These are phyloP conservation scores for Anguilla japonica DNA, from an alignment of 2,113 vertebrate genomes.

Conservation along the genomic window DNA sequence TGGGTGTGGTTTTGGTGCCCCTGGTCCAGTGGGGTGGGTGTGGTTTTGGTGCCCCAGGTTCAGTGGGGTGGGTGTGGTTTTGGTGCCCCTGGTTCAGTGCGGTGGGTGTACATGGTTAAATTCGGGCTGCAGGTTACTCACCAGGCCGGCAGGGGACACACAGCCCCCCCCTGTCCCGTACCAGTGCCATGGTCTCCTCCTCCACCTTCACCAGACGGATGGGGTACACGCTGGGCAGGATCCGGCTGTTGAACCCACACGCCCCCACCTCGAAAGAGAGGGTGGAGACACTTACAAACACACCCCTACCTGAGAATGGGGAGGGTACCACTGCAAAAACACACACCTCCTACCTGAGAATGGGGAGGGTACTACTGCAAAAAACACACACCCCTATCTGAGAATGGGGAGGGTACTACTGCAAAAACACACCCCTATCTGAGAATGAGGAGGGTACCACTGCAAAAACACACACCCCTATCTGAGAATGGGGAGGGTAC, in stretches of 20 bases:
- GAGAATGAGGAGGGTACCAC: too few species aligned
- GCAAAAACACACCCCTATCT: too few species aligned
- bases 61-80: not conserved
- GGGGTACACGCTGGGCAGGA: slow-evolving; percentile 80
- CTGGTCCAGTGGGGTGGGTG: too few species aligned
- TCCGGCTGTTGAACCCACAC: slow-evolving; percentile 84
- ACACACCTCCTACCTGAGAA: too few species aligned
- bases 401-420: too few species aligned
- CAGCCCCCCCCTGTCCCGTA: slow-evolving; percentile 74
- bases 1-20: too few species aligned
- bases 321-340: too few species aligned
- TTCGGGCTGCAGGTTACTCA: slow-evolving; percentile 49
- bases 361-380: too few species aligned
- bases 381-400: not conserved
- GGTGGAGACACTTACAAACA: not conserved
- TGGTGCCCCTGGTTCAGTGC: not conserved
- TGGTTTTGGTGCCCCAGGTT: not conserved
- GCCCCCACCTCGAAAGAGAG: slow-evolving; percentile 70
- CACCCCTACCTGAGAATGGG: not conserved
- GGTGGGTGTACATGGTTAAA: not conserved
- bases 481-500: too few species aligned
- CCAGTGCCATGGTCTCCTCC: slow-evolving; percentile 76
- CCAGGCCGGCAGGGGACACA: slow-evolving; percentile 80
- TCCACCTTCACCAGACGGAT: slow-evolving; percentile 79
- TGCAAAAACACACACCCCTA: not conserved